phyloP scores from a whole-genome alignment of 2,113 vertebrate species.

The Sander vitreus region DNA sequence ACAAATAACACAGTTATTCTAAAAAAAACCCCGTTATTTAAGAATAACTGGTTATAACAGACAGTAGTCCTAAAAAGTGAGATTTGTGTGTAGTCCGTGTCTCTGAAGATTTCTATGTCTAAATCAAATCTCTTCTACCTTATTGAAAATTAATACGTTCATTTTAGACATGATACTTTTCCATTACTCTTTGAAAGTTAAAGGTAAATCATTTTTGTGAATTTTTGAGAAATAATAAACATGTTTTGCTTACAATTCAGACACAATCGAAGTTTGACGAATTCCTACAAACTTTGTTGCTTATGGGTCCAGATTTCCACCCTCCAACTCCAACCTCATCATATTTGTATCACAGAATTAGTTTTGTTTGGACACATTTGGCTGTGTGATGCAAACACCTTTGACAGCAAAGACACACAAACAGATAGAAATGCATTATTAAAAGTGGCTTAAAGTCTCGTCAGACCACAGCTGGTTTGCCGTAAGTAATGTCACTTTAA shows the following conservation, averaged over 20 bases:
- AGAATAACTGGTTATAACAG: background rate
- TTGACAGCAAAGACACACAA: slow-evolving; percentile 56
- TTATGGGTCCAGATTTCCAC: background rate
- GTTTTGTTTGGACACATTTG: slow-evolving; percentile 41
- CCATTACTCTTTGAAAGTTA: background rate
- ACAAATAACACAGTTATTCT: background rate
- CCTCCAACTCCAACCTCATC: slow-evolving; percentile 9
- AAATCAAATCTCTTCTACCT: background rate
- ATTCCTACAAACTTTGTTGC: background rate
- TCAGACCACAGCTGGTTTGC: slow-evolving; percentile 52
- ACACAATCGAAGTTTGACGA: background rate
- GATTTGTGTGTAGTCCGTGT: background rate
- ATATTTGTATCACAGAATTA: slow-evolving; percentile 34
- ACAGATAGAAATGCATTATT: slow-evolving; percentile 66
- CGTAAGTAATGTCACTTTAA: slow-evolving; percentile 32
- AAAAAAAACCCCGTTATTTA: too few relatives aligned
- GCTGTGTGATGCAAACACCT: slow-evolving; percentile 34
- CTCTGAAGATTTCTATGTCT: too few relatives aligned
- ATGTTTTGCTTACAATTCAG: too few relatives aligned
- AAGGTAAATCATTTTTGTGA: too few relatives aligned
- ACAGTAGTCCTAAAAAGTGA: background rate
- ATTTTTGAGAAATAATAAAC: too few relatives aligned
- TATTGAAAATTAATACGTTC: background rate
- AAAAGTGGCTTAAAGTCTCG: slow-evolving; percentile 52
- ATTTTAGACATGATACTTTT: background rate